Conservation (phyloP, 2,888 invertebrate genomes). For the Orthosia gothica region DNA sequence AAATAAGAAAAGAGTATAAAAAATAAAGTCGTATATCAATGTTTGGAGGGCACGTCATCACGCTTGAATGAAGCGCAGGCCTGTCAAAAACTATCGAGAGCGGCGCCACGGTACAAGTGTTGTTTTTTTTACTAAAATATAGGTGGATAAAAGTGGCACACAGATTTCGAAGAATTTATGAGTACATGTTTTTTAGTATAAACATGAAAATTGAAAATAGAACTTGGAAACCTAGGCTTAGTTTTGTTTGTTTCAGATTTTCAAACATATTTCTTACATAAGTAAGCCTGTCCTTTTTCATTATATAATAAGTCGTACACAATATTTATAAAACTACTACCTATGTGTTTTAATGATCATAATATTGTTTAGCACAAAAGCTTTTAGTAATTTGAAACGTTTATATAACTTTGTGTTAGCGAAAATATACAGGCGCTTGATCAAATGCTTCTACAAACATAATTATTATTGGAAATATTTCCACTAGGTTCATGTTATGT, state of each 20-base stretch:
- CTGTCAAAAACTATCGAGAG: constrained; percentile 56
- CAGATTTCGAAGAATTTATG: constrained; percentile 5
- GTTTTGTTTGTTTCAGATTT: background rate
- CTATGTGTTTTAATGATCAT: background rate
- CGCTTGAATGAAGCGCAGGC: constrained; percentile 55
- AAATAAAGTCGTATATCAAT: constrained; percentile 62
- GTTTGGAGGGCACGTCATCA: constrained; percentile 50
- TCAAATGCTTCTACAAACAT: constrained; percentile 24
- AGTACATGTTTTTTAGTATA: background rate
- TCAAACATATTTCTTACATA: background rate
- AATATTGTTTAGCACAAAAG: constrained; percentile 13
- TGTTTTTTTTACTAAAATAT: constrained; percentile 32
- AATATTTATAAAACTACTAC: background rate
- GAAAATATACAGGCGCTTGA: background rate
- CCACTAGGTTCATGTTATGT: background rate
- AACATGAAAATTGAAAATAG: background rate
- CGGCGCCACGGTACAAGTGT: background rate
- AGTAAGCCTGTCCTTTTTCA: too few species aligned
- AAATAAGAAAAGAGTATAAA: constrained; percentile 53
- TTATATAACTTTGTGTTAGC: constrained; percentile 15
- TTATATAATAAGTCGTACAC: background rate
- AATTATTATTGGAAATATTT: constrained; percentile 10
- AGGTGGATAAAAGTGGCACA: constrained; percentile 12
- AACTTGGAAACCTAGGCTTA: background rate
- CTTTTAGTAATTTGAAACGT: constrained; percentile 32